These are phyloP conservation scores for Bombus confusus DNA, from an alignment of 1,140 invertebrate species.

Conservation along the genomic window DNA sequence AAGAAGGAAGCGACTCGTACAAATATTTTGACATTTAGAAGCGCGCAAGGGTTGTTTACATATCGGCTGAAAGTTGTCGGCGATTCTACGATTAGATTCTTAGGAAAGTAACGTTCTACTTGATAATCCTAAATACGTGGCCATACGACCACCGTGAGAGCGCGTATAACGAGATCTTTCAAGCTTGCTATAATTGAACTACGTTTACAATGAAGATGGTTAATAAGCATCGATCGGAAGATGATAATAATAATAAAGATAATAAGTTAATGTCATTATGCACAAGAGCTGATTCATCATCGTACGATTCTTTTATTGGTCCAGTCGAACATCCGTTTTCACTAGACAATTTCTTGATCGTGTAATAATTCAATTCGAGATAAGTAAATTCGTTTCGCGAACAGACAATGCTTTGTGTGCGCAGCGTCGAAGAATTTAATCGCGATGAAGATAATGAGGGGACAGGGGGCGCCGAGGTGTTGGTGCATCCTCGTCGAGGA, in stretches of 20 bases:
- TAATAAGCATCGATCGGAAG: background rate
- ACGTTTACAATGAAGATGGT: background rate
- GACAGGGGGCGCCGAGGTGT: background rate
- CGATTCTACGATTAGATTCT: background rate
- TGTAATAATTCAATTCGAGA: slow-evolving; percentile 23
- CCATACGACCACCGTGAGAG: background rate
- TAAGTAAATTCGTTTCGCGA: background rate
- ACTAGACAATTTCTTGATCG: background rate
- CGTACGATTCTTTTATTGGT: background rate
- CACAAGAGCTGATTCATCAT: background rate
- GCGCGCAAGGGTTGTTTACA: background rate
- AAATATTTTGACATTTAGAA: background rate
- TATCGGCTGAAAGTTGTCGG: background rate
- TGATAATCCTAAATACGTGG: background rate
- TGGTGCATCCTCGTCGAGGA: slow-evolving; percentile 25
- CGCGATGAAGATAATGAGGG: background rate
- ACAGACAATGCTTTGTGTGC: background rate
- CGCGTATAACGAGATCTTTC: background rate
- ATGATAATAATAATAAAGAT: background rate
- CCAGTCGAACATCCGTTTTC: slow-evolving; percentile 1
- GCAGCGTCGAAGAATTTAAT: slow-evolving; percentile 3
- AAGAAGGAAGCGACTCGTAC: background rate
- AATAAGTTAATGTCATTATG: background rate
- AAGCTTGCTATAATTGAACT: background rate
- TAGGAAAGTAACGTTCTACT: background rate